phyloP scores from a whole-genome alignment of 2,888 invertebrate species.

The Monopis laevigella region DNA sequence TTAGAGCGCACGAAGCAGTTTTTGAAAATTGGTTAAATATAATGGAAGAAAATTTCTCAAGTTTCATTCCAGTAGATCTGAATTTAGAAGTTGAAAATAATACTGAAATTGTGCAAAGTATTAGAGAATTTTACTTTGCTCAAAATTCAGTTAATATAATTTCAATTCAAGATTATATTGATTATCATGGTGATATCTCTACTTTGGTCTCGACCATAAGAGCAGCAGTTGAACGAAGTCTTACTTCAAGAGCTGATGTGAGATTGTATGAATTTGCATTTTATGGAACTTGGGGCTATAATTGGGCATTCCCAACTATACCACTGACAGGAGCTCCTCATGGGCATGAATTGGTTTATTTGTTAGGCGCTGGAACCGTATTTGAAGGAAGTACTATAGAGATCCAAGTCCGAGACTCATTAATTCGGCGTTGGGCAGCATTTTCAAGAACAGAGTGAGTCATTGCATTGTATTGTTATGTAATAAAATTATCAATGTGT shows the following conservation, averaged over 20 bases:
- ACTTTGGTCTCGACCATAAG: constrained; percentile 38
- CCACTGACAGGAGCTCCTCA: constrained; percentile 39
- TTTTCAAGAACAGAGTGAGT: constrained; percentile 44
- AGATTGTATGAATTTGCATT: constrained; percentile 42
- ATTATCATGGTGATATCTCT: constrained; percentile 45
- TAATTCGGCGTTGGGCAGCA: constrained; percentile 30
- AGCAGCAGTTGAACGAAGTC: constrained; percentile 36
- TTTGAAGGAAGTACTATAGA: not conserved
- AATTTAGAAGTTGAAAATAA: constrained; percentile 25
- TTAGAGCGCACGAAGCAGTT: constrained; percentile 36
- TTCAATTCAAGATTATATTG: constrained; percentile 37
- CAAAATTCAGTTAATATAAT: constrained; percentile 30
- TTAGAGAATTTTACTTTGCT: constrained; percentile 40
- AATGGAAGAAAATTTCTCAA: constrained; percentile 43
- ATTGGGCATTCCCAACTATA: constrained; percentile 38
- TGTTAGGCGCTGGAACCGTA: not conserved
- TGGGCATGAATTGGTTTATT: constrained; percentile 31
- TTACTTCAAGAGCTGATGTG: constrained; percentile 32
- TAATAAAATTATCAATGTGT: not conserved
- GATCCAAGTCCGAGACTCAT: constrained; percentile 15
- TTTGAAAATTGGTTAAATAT: constrained; percentile 29
- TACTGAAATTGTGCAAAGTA: constrained; percentile 25
- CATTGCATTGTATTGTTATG: not conserved
- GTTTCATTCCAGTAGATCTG: constrained; percentile 44
- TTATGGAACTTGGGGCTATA: constrained; percentile 35